Percentiles rank a stretch among this genome's conserved stretches.
These are phyloP conservation scores for Limnothrissa miodon DNA, from an alignment of 2,113 vertebrate genomes.

Conservation along the genomic window DNA sequence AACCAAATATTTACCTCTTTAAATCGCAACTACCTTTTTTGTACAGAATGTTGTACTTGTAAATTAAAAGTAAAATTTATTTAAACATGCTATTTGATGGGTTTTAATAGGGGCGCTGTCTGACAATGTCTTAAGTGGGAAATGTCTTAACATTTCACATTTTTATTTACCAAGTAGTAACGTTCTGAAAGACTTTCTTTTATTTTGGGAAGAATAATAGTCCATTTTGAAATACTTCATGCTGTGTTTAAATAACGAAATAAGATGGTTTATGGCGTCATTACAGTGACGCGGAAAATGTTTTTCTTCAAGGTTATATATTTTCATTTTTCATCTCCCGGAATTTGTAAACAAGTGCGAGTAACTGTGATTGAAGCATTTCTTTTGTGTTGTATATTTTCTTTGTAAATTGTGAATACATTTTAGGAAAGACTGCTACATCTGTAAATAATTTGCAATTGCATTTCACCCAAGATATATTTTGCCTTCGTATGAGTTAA, in stretches of 20 bases:
- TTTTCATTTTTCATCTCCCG: constrained; percentile 66
- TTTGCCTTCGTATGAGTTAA: constrained; percentile 73
- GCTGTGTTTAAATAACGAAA: constrained; percentile 52
- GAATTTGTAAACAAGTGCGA: constrained; percentile 80
- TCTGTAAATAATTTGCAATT: constrained; percentile 86
- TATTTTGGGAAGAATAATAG: background rate
- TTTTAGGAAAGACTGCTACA: constrained; percentile 70
- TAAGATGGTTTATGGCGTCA: constrained; percentile 31
- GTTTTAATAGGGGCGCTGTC: constrained; percentile 54
- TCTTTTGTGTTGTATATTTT: constrained; percentile 79
- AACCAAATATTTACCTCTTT: constrained; percentile 72
- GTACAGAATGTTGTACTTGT: constrained; percentile 77
- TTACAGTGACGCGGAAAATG: constrained; percentile 40
- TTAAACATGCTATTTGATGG: constrained; percentile 47
- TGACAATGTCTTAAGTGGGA: constrained; percentile 41
- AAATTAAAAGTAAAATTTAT: constrained; percentile 71
- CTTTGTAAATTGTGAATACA: constrained; percentile 90
- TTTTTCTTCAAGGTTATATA: constrained; percentile 70
- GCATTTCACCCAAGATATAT: constrained; percentile 69
- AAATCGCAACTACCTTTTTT: constrained; percentile 60
- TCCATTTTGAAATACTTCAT: constrained; percentile 45
- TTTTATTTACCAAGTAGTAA: background rate
- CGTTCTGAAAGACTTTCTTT: background rate
- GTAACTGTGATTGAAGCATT: constrained; percentile 73
- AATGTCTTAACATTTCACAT: background rate